Evolutionary conservation across 2,113 vertebrate genomes (phyloP).

Genomic region (Rynchops niger): DNA sequence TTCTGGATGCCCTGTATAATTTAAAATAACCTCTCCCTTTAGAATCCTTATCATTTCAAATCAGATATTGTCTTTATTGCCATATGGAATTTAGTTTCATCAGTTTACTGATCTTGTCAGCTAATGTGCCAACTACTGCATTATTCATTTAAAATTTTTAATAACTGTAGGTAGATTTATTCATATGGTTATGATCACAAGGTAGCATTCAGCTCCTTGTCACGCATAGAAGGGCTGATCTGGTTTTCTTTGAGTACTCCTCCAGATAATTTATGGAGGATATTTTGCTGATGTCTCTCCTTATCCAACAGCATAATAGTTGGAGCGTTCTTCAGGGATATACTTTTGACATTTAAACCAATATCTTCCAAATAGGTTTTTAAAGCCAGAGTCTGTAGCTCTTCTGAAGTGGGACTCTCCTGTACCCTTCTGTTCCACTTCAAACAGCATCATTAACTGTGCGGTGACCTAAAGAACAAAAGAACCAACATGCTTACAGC

Average conservation of each 20-base stretch:
- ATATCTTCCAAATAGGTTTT: not conserved
- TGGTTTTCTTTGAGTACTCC: not conserved
- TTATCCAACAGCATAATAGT: not conserved
- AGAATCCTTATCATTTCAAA: not conserved
- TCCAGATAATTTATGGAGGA: not conserved
- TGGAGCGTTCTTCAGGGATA: not conserved
- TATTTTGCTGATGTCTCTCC: not conserved
- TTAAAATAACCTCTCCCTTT: not conserved
- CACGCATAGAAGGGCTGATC: not conserved
- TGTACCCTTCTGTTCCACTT: not conserved
- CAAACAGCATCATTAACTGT: not conserved
- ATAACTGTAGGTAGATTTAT: not conserved
- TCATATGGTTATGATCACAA: not conserved
- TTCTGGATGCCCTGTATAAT: not conserved
- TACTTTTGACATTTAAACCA: not conserved
- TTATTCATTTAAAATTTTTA: not conserved
- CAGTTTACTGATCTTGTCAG: not conserved
- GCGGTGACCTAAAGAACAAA: not conserved
- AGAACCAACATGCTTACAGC: not conserved
- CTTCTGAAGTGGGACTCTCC: not conserved
- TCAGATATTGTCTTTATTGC: not conserved
- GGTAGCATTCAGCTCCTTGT: not conserved
- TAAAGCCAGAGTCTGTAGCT: not conserved
- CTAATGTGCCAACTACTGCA: not conserved
- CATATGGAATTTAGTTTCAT: not conserved